Percentiles rank a stretch among this genome's conserved stretches.
phyloP scores from a whole-genome alignment of 2,113 vertebrate genomes.

The Chloebia gouldiae region DNA sequence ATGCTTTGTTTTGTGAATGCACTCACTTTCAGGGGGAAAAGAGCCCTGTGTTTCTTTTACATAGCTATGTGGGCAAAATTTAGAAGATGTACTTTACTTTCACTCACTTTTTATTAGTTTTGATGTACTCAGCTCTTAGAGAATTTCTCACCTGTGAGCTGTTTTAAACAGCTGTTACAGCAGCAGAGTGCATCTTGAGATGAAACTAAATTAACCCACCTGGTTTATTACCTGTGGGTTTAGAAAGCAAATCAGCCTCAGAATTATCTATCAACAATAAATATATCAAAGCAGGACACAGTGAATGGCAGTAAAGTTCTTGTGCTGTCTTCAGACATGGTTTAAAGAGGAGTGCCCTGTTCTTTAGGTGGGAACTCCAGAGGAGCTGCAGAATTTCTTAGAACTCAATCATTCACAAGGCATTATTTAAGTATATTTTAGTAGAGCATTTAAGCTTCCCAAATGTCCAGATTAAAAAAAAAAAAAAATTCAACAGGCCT shows the following conservation, averaged over 20 bases:
- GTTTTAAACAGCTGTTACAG: neutral
- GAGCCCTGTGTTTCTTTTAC: neutral
- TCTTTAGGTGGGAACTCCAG: neutral
- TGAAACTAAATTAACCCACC: neutral
- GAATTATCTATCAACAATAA: slow-evolving; percentile 51
- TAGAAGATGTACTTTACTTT: neutral
- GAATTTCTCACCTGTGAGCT: neutral
- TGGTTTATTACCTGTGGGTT: neutral
- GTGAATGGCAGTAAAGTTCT: slow-evolving; percentile 51
- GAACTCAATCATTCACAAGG: neutral
- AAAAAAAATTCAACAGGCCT: neutral
- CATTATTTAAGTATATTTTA: neutral
- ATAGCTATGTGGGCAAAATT: neutral
- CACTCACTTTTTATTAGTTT: neutral
- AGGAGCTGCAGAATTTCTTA: neutral
- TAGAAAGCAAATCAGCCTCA: slow-evolving; percentile 48
- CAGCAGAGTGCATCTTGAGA: slow-evolving; percentile 1
- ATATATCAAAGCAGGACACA: slow-evolving; percentile 33
- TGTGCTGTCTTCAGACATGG: slow-evolving; percentile 11
- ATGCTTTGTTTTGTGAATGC: neutral
- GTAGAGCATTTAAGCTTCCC: neutral
- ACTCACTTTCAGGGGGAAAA: neutral
- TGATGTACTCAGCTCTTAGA: neutral
- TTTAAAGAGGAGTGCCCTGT: slow-evolving; percentile 52
- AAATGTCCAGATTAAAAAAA: neutral